Evolutionary conservation across 2,113 vertebrate species (phyloP), one percentile per base, ranked within the genome.

Genomic region (Pollachius pollachius): DNA sequence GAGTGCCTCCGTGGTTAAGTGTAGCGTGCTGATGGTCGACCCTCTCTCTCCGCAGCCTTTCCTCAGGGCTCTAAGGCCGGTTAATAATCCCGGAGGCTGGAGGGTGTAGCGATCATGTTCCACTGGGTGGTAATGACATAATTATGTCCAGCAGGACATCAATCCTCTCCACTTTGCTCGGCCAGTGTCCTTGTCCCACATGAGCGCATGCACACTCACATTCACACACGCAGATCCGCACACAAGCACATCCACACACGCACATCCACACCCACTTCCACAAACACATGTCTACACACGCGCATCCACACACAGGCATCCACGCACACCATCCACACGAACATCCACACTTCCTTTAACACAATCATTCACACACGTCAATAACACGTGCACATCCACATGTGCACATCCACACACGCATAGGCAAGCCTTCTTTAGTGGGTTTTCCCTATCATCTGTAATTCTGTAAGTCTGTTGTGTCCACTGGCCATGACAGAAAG

Each of bases 61-160:
- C 41, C 41, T 13, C 8, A 9, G 8, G 34, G 70, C 65, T 57
- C 67, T 70, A 65, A 64, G 72, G 75, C 37, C 41, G 0, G 62
- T 77, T 87, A 83, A 89, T 87, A 82, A 86, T 71, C 76, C 70
- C 70, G 7, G 60, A 75, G 74, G 65, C 79, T 3, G 19, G 71
- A 62, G 73, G 78, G 78, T 84, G 80, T 82, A 82, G 85, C 84
- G 76, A 84, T 85, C 77, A 67, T 78, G 73, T 87, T 86, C 85
- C 79, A 81, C 85, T 63, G 77, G 78, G 76, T 81, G 83, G 75
- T 87, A 87, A 87, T 87, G 86, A 81, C 80, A 83, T 76, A 78
- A 68, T 86, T 86, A 80, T 85, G 69, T 79, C 57, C 76, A 34
- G 0, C 62, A 76, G 79, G 64, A 75, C 76, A 85, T 89, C 77